These are phyloP conservation scores for Centropus bengalensis DNA, from an alignment of 2,113 vertebrate species.

Conservation along the genomic window DNA sequence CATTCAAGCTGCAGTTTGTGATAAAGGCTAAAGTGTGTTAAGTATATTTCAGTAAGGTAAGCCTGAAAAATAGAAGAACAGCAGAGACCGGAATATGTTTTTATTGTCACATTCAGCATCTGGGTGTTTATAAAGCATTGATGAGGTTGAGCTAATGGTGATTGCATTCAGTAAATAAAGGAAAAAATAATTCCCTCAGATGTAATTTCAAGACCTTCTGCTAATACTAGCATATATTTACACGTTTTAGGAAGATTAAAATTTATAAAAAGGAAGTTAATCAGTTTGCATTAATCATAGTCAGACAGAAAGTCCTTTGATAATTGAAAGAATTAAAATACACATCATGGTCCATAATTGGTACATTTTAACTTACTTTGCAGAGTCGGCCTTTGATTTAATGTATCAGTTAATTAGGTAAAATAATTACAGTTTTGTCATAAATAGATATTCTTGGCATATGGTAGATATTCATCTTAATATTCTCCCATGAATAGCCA, in stretches of 20 bases:
- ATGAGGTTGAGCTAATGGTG: neutral
- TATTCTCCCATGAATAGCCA: neutral
- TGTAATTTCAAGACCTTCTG: neutral
- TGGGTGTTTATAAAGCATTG: neutral
- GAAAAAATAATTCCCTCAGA: neutral
- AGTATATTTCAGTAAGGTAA: neutral
- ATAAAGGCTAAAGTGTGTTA: neutral
- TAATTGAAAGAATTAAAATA: conserved; percentile 29
- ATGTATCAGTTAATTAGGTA: conserved; percentile 42
- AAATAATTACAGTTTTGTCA: conserved; percentile 48
- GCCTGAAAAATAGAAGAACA: neutral
- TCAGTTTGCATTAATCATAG: conserved; percentile 33
- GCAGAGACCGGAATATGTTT: neutral
- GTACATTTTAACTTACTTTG: neutral
- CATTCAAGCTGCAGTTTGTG: neutral
- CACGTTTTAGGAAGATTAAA: conserved; percentile 28
- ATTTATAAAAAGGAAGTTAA: conserved; percentile 13
- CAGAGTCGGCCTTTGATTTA: neutral
- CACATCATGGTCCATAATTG: neutral
- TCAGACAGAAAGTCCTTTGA: neutral
- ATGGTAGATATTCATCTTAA: neutral
- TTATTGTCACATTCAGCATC: neutral
- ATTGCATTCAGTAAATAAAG: neutral
- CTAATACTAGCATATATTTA: neutral
- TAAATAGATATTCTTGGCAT: conserved; percentile 15